Evolutionary conservation across 2,113 vertebrate genomes (phyloP).

Genomic region (Boulengerochromis microlepis): DNA sequence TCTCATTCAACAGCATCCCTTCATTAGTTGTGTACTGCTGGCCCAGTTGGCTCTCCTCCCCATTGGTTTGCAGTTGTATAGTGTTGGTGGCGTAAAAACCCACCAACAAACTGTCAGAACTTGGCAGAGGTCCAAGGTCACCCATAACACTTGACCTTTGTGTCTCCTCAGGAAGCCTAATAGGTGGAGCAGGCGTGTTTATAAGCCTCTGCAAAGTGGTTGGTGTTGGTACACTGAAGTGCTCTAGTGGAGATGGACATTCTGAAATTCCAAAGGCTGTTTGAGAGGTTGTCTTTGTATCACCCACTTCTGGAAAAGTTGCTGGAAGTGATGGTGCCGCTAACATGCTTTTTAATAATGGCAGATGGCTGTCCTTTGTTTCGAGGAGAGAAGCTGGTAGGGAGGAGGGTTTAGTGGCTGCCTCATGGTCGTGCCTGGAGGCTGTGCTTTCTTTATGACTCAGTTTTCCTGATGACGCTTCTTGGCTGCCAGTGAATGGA

Average conservation of each 20-base stretch:
- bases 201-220: neutral
- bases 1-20: neutral
- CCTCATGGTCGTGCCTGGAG: neutral
- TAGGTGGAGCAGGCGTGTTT: neutral
- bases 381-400: neutral
- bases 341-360: neutral
- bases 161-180: neutral
- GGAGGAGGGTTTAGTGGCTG: neutral
- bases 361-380: neutral
- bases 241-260: neutral
- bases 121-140: neutral
- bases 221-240: neutral
- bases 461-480: constrained; percentile 34
- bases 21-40: neutral
- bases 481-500: constrained; percentile 45
- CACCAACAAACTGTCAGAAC: neutral
- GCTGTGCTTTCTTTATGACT: constrained; percentile 45
- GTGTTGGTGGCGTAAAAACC: neutral
- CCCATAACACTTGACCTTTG: neutral
- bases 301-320: neutral
- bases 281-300: neutral
- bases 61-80: neutral
- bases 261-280: neutral
- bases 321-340: neutral
- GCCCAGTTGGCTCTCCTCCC: neutral